Base-by-base conservation (phyloP, 2,888 invertebrate species). In the Agrilus mali region DNA sequence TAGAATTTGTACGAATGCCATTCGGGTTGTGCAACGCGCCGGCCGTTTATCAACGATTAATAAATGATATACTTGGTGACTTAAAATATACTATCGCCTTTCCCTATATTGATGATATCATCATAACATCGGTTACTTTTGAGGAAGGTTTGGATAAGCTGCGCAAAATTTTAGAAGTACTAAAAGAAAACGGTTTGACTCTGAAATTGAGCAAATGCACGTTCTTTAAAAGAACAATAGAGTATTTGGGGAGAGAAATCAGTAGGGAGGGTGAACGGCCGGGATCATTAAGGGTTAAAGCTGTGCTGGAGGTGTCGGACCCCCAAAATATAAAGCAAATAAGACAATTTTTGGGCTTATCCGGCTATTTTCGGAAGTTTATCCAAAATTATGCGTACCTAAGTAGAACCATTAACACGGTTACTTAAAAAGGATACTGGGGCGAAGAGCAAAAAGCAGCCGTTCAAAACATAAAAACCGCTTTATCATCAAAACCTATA, bases 321-420 rank as follows among this genome's bases (percentile, higher is more conserved):
- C 60, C 6, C 39, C 32, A 40, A 55, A 54, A 43, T 51, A 1
- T 54, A 56, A n/a, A n/a, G 16, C 47, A 50, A 16, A 44, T 59
- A 2, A 48, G 58, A 15, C 56, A 57, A 38, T 61, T 63, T 48
- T 15, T 60, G 2, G 58, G 59, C 0, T 45, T 60, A 1, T 50
- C 50, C 0, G 47, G 55, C 7, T 59, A 54, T 47, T 59, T 57
- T 40, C 33, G 55, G n/a, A 50, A n/a, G n/a, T n/a, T n/a, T n/a
- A n/a, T n/a, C n/a, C n/a, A n/a, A n/a, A n/a, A n/a, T n/a, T n/a
- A n/a, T 41, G 53, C 56, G 0, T 14, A 20, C 17, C 7, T n/a
- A 51, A 2, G 53, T 50, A 1, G 22, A 36, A 14, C 53, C 55
- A 4, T 35, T 56, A 2, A 56, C 45, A 2, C 33, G n/a, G 7